Conservation (phyloP, 2,797 vertebrate genomes). For the Agapornis canus region DNA sequence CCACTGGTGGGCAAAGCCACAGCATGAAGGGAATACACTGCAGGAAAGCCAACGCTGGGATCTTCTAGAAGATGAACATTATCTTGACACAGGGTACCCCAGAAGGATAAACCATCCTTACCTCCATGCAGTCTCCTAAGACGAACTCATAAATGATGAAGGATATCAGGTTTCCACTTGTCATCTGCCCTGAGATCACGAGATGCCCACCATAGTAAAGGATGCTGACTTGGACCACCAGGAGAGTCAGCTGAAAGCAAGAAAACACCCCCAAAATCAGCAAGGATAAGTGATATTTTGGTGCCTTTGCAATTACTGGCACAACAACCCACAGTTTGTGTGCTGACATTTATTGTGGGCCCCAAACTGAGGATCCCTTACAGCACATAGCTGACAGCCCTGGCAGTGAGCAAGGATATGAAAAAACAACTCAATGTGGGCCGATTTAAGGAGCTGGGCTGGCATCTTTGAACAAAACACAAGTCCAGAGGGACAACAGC, state of each 20-base stretch:
- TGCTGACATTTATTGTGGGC: not conserved
- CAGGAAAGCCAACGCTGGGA: not conserved
- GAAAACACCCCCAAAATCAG: not conserved
- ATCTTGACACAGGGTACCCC: not conserved
- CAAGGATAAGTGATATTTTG: not conserved
- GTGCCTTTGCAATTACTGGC: not conserved
- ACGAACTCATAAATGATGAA: slow-evolving; percentile 94
- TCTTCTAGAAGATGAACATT: not conserved
- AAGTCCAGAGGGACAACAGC: not conserved
- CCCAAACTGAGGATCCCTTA: not conserved
- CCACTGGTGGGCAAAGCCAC: not conserved
- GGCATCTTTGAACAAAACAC: not conserved
- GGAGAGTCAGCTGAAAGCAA: slow-evolving; percentile 85
- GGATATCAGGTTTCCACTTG: slow-evolving; percentile 87
- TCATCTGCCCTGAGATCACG: slow-evolving; percentile 89
- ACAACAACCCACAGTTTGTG: not conserved
- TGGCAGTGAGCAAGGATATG: not conserved
- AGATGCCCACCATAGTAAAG: slow-evolving; percentile 94
- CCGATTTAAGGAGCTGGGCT: not conserved
- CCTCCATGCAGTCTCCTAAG: slow-evolving; percentile 92
- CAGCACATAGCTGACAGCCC: not conserved
- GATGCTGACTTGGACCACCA: slow-evolving; percentile 89
- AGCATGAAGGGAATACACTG: not conserved
- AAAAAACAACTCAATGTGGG: not conserved
- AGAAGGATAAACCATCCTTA: slow-evolving; percentile 39